Conservation (phyloP, 2,113 vertebrate species). For the Bubalus kerabau region DNA sequence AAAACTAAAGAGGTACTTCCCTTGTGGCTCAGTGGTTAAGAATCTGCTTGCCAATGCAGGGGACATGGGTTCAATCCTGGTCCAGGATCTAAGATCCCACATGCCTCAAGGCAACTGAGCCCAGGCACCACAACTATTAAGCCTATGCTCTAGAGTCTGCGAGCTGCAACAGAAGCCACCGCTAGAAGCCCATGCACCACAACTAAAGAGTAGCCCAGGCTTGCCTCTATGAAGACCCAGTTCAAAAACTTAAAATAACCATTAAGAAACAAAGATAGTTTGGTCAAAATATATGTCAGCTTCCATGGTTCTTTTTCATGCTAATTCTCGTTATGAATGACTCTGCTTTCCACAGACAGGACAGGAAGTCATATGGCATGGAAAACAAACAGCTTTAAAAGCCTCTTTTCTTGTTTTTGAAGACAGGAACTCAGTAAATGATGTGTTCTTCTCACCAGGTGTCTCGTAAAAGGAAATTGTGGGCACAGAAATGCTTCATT, state of each 20-base stretch:
- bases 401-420: not conserved
- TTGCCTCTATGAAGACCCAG: not conserved
- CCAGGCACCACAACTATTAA: not conserved
- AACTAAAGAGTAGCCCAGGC: not conserved
- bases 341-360: not conserved
- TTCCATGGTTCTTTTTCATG: not conserved
- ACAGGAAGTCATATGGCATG: not conserved
- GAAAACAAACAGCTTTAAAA: not conserved
- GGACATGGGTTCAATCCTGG: not conserved
- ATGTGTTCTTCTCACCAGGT: not conserved
- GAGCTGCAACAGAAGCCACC: fast-evolving
- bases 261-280: not conserved
- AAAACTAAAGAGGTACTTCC: not conserved
- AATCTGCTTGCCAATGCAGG: not conserved
- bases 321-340: not conserved
- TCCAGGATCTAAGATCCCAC: not conserved
- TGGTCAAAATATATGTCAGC: not conserved
- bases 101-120: not conserved
- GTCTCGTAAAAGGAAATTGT: fast-evolving
- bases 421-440: not conserved
- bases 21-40: not conserved
- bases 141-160: not conserved
- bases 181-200: fast-evolving
- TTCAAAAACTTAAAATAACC: not conserved
- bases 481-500: not conserved